Evolutionary conservation across 1,140 invertebrate species (phyloP).

Genomic region (Diplogasteroides magnus): DNA sequence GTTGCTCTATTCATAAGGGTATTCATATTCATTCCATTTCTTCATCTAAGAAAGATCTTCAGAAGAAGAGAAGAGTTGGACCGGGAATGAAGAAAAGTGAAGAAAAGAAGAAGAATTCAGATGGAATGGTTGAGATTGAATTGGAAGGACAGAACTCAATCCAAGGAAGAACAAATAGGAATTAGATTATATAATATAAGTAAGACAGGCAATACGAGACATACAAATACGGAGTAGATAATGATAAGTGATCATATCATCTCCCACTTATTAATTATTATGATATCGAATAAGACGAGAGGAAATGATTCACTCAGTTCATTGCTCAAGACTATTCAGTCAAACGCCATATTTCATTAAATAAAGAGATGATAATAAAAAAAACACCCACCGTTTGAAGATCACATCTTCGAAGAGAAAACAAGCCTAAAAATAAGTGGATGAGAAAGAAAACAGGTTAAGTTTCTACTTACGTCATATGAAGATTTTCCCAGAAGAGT

Average conservation of each 20-base stretch:
- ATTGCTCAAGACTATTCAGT: too few relatives aligned
- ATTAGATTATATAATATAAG: too few relatives aligned
- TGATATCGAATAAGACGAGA: too few relatives aligned
- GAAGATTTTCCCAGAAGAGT: not conserved
- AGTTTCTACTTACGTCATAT: too few relatives aligned
- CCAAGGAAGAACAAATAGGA: too few relatives aligned
- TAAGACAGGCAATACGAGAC: too few relatives aligned
- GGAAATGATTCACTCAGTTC: too few relatives aligned
- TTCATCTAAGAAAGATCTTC: not conserved
- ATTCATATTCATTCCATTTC: not conserved
- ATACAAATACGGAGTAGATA: too few relatives aligned
- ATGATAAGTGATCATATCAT: too few relatives aligned
- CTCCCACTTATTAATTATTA: too few relatives aligned
- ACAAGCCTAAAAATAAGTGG: not conserved
- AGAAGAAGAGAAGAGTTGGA: slow-evolving; percentile 14
- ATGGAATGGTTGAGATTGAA: slow-evolving; percentile 32
- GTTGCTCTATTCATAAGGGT: slow-evolving; percentile 28
- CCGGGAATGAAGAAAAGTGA: slow-evolving; percentile 10
- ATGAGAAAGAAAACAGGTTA: too few relatives aligned
- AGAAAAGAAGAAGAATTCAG: slow-evolving; percentile 13
- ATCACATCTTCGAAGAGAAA: not conserved
- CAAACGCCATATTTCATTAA: too few relatives aligned
- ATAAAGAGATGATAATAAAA: not conserved
- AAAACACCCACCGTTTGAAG: not conserved
- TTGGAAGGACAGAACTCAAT: slow-evolving; percentile 13